Conservation (phyloP, 2,113 vertebrate species). For the Melozone crissalis region DNA sequence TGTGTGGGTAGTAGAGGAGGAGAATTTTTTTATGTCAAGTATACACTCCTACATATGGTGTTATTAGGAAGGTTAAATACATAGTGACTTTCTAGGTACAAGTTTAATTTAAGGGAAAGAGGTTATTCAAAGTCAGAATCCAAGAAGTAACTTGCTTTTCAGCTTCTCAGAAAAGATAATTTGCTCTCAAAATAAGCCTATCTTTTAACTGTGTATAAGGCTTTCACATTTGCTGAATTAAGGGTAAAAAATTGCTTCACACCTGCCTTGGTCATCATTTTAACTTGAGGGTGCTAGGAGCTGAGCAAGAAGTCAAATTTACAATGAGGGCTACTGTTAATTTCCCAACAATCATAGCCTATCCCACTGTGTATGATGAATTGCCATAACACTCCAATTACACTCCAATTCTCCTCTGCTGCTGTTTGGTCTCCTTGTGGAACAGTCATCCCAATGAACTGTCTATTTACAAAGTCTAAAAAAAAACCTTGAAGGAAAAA, state of each 20-base stretch:
- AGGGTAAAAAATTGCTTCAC: not conserved
- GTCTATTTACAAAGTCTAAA: not conserved
- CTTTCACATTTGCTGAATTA: not conserved
- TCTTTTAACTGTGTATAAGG: not conserved
- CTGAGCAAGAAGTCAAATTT: not conserved
- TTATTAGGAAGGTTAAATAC: conserved; percentile 27
- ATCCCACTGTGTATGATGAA: not conserved
- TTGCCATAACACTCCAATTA: not conserved
- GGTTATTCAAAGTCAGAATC: not conserved
- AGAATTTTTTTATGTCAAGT: conserved; percentile 24
- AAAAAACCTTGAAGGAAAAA: not conserved
- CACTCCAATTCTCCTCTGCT: not conserved
- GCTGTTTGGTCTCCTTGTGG: not conserved
- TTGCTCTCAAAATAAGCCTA: not conserved
- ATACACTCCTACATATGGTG: conserved; percentile 23
- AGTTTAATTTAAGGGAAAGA: not conserved
- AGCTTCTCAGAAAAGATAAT: not conserved
- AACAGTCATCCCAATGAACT: not conserved
- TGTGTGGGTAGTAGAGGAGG: conserved; percentile 40
- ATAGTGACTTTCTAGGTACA: conserved; percentile 1
- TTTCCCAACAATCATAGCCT: not conserved
- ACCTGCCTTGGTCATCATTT: not conserved
- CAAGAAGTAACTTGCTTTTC: not conserved
- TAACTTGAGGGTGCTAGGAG: not conserved
- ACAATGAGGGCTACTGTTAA: not conserved